Conservation (phyloP, 2,797 vertebrate species). For the Channallabes apus region DNA sequence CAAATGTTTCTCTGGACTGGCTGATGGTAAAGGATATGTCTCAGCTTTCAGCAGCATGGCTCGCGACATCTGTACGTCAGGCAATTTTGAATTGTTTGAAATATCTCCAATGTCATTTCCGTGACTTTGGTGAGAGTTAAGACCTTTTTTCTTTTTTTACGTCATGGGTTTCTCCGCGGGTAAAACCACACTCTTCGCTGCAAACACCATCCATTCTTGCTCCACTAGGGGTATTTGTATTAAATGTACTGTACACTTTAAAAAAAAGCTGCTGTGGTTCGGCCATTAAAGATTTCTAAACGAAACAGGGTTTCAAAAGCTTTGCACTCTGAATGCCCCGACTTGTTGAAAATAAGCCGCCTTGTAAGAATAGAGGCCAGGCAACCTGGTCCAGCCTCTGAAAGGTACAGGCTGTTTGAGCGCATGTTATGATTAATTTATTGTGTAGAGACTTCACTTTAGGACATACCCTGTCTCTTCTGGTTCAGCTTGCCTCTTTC, state of each 20-base stretch:
- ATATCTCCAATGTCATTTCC: not conserved
- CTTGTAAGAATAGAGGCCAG: constrained; percentile 75
- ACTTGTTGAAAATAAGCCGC: constrained; percentile 55
- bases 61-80: not conserved
- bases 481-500: constrained; percentile 4
- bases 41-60: not conserved
- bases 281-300: constrained; percentile 44
- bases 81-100: not conserved
- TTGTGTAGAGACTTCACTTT: constrained; percentile 56
- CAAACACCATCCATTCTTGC: constrained; percentile 42
- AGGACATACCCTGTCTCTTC: constrained; percentile 51
- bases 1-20: not conserved
- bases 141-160: constrained; percentile 7
- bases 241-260: constrained; percentile 50
- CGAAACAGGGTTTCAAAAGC: constrained; percentile 50
- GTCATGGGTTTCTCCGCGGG: constrained; percentile 8
- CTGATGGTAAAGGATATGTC: not conserved
- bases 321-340: constrained; percentile 31
- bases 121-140: constrained; percentile 10
- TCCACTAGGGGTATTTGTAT: constrained; percentile 43
- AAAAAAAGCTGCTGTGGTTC: constrained; percentile 37
- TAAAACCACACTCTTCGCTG: constrained; percentile 26
- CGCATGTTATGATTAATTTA: constrained; percentile 80
- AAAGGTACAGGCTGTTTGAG: constrained; percentile 60
- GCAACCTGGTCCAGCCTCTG: constrained; percentile 74